These are phyloP conservation scores for Setipinna tenuifilis DNA, from an alignment of 2,797 vertebrate species.

Conservation along the genomic window DNA sequence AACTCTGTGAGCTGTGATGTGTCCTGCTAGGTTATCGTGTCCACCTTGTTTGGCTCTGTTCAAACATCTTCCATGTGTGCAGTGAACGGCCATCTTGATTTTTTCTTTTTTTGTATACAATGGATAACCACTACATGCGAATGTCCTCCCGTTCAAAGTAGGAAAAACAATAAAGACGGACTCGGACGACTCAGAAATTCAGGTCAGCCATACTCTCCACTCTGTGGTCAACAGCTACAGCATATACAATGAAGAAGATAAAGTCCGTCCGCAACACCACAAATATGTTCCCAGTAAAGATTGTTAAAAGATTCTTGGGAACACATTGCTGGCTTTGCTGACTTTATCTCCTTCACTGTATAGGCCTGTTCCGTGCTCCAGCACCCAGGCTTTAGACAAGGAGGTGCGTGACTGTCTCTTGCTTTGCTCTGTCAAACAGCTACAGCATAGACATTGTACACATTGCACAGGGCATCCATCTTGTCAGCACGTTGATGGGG, in stretches of 20 bases:
- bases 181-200: background rate
- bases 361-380: no score
- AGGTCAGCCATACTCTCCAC: background rate
- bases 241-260: no score
- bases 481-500: background rate
- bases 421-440: background rate
- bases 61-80: background rate
- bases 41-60: background rate
- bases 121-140: background rate
- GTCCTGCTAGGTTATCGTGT: background rate
- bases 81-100: background rate
- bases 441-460: background rate
- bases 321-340: no score
- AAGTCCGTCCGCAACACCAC: no score
- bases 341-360: no score
- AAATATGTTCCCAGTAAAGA: no score
- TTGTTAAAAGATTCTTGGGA: no score
- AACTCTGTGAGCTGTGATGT: background rate
- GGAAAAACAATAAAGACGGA: background rate
- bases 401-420: no score
- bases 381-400: no score
- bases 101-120: background rate
- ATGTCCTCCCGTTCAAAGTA: background rate
- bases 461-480: conserved; percentile 6
- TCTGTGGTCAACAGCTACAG: background rate